Conservation (phyloP, 1,140 invertebrate species). For the Drosophila pallidifrons region DNA sequence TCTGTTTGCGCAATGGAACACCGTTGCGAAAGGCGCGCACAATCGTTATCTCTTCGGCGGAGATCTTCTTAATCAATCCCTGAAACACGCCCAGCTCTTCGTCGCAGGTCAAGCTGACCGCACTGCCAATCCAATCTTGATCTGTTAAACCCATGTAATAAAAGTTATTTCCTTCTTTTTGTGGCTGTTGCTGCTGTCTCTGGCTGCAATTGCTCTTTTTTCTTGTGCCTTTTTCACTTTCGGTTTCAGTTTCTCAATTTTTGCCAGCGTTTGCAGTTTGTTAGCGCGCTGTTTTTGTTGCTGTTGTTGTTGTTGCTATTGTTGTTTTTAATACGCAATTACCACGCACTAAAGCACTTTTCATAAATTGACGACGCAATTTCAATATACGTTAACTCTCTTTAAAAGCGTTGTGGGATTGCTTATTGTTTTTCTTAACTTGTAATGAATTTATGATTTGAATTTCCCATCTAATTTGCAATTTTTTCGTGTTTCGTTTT, state of each 20-base stretch:
- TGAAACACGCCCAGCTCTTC: slow-evolving; percentile 86
- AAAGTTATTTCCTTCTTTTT: slow-evolving; percentile 18
- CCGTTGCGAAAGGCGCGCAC: slow-evolving; percentile 93
- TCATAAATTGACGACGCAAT: slow-evolving; percentile 5
- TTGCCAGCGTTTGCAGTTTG: slow-evolving; percentile 64
- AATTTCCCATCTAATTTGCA: slow-evolving; percentile 43
- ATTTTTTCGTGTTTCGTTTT: slow-evolving; percentile 46
- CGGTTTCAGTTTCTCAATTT: slow-evolving; percentile 39
- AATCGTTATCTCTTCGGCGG: slow-evolving; percentile 90
- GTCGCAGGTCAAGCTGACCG: slow-evolving; percentile 82
- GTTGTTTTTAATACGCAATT: slow-evolving; percentile 78
- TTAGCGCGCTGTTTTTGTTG: slow-evolving; percentile 41
- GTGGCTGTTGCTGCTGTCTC: neutral
- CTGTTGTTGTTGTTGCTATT: slow-evolving; percentile 47
- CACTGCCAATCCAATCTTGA: slow-evolving; percentile 83
- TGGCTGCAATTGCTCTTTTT: no score
- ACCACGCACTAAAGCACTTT: slow-evolving; percentile 46
- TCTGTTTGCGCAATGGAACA: slow-evolving; percentile 87
- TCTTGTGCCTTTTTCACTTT: slow-evolving; percentile 6
- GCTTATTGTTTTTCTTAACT: slow-evolving; percentile 16
- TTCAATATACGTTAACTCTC: slow-evolving; percentile 10
- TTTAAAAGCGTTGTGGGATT: slow-evolving; percentile 19
- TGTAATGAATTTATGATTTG: slow-evolving; percentile 25
- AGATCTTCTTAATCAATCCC: slow-evolving; percentile 91
- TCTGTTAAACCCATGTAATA: slow-evolving; percentile 78